Percentiles rank a stretch among this genome's conserved stretches.
Evolutionary conservation across 2,113 vertebrate species (phyloP).

Genomic region (Trinectes maculatus): DNA sequence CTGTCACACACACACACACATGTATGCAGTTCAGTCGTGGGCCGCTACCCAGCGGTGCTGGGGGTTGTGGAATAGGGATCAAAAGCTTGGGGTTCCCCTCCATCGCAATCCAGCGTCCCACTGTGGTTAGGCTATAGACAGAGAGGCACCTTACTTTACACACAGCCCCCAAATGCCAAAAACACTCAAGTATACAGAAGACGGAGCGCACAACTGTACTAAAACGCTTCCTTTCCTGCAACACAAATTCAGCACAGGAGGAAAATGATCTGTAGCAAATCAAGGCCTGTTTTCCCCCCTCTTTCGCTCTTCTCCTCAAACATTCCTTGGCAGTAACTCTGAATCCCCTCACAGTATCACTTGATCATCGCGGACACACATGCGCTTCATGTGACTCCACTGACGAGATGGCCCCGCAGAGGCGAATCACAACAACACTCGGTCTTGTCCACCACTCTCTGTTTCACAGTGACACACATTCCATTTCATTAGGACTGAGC

Average conservation of each 20-base stretch:
- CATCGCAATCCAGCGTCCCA: conserved; percentile 67
- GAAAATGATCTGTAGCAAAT: conserved; percentile 49
- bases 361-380: conserved; percentile 69
- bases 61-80: conserved; percentile 65
- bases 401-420: conserved; percentile 56
- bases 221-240: conserved; percentile 19
- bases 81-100: conserved; percentile 79
- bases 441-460: conserved; percentile 37
- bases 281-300: conserved; percentile 23
- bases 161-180: conserved; percentile 69
- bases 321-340: conserved; percentile 61
- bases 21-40: conserved; percentile 61
- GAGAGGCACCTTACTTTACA: conserved; percentile 78
- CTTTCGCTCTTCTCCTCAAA: conserved; percentile 37
- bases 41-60: conserved; percentile 70
- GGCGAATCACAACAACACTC: conserved; percentile 44
- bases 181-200: conserved; percentile 50
- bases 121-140: conserved; percentile 78
- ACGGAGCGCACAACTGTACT: conserved; percentile 23
- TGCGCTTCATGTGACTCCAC: conserved; percentile 80
- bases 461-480: conserved; percentile 70
- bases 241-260: conserved; percentile 41
- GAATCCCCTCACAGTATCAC: conserved; percentile 65
- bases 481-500: conserved; percentile 56
- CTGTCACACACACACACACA: conserved; percentile 36